These are phyloP conservation scores for Scopus umbretta DNA, from an alignment of 2,113 vertebrate species.

Conservation along the genomic window DNA sequence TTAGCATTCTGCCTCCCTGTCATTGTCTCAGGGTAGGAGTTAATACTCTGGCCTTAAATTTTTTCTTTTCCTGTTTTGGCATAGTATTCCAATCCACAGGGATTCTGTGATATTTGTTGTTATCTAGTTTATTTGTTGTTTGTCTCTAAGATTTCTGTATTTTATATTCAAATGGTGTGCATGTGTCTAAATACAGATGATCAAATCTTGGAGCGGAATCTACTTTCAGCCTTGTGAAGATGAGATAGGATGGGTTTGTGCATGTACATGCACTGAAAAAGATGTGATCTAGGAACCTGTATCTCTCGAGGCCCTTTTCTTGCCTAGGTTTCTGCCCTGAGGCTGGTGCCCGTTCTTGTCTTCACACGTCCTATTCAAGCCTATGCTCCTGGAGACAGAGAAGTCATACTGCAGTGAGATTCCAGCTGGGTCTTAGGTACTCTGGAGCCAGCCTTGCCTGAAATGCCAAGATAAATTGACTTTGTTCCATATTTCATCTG, in stretches of 20 bases:
- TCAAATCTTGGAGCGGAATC: not conserved
- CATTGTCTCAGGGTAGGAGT: not conserved
- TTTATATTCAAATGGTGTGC: not conserved
- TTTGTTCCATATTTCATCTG: not conserved
- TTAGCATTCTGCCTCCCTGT: not conserved
- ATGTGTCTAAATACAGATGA: not conserved
- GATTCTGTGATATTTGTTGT: not conserved
- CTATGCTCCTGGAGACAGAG: not conserved
- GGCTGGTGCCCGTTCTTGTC: not conserved
- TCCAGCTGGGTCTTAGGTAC: not conserved
- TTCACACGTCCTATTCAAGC: not conserved
- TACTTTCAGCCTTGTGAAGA: not conserved
- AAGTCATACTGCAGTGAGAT: not conserved
- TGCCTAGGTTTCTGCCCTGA: not conserved
- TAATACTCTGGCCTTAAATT: not conserved
- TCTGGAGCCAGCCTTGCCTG: not conserved
- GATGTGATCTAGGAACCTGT: not conserved
- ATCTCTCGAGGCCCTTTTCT: not conserved
- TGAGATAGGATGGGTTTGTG: not conserved
- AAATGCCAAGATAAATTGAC: not conserved
- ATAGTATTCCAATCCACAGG: not conserved
- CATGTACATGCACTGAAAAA: not conserved
- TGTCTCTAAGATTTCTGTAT: not conserved
- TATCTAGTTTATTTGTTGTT: not conserved
- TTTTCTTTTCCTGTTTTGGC: not conserved